Base-by-base conservation (phyloP, 2,888 invertebrate species). In the Lutraria lutraria region DNA sequence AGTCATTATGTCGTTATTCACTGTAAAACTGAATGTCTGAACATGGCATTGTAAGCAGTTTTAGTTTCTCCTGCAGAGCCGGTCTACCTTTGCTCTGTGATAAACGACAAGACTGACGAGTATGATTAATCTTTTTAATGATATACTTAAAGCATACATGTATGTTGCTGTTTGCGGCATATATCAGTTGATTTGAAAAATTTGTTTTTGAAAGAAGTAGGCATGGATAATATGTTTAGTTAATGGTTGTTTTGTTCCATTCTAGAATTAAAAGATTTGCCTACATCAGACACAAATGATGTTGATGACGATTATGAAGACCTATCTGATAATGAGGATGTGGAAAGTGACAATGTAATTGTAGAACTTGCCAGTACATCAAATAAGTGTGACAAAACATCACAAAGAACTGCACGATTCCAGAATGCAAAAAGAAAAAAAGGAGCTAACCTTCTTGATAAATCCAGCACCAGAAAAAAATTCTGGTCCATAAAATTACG, bases 401-500 rank as follows among this genome's bases (percentile, higher is more conserved):
- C 52, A n/a, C 84, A 85, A 52, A 80, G 83, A 52, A 56, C 79
- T 25, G 25, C 83, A 56, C 56, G 87, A 13, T 29, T 79, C 31
- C 85, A 60, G 31, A 85, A 80, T 43, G 43, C 76, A 16, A 85
- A 85, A 90, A 68, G 92, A 86, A 94, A 93, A 72, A 89, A 85
- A 31, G 85, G 76, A 34, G 31, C 34, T 25, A 19, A 79, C 10
- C 31, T 80, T 3, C 60, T 53, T 31, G 85, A 85, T 53, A 85
- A 85, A 72, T n/a, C 85, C 13, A 88, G 60, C 80, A 85, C 88
- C 21, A 85, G 92, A 43, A 95, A 94, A 53, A 95, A 94, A 63
- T 95, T 94, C 81, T 95, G 95, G 95, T 94, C 94, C 0, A 86
- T 94, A 21, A 94, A 94, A 80, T 88, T 95, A 34, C 91, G 94